Percentiles rank a stretch among this genome's conserved stretches.
These are phyloP conservation scores for Microctonus hyperodae DNA, from an alignment of 2,888 invertebrate genomes.

Conservation along the genomic window DNA sequence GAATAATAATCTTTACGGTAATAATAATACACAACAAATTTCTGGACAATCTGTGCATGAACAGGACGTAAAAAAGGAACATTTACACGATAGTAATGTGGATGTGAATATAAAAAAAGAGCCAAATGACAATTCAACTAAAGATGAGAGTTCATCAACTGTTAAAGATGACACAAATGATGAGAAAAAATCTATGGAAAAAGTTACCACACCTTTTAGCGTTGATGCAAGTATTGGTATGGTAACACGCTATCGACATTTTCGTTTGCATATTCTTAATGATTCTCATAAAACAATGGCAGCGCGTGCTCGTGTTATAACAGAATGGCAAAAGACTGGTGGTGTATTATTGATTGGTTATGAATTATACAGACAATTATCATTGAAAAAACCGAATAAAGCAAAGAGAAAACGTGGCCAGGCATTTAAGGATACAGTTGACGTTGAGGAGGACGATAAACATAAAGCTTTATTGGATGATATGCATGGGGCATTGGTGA, in stretches of 20 bases:
- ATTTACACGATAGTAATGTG: conserved; percentile 17
- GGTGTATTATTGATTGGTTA: conserved; percentile 97
- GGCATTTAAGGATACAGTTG: conserved; percentile 65
- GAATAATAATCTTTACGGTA: conserved; percentile 31
- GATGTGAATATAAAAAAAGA: conserved; percentile 53
- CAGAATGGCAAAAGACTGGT: conserved; percentile 86
- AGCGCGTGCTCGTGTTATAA: conserved; percentile 85
- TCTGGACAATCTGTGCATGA: conserved; percentile 34
- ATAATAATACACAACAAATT: conserved; percentile 33
- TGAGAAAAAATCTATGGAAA: conserved; percentile 51
- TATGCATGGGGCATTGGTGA: conserved; percentile 84
- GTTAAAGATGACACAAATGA: conserved; percentile 42
- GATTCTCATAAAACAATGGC: conserved; percentile 92
- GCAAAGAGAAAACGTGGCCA: conserved; percentile 66
- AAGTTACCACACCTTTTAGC: conserved; percentile 53
- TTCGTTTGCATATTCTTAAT: conserved; percentile 88
- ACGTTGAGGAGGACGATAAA: conserved; percentile 68
- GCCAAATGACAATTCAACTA: conserved; percentile 39
- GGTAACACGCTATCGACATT: conserved; percentile 74
- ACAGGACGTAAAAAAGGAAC: conserved; percentile 25
- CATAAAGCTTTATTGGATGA: conserved; percentile 82
- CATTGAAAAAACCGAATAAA: conserved; percentile 77
- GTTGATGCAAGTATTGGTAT: conserved; percentile 56
- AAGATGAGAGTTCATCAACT: conserved; percentile 44
- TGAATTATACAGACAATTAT: conserved; percentile 91